These are phyloP conservation scores for Malacoctenus gilli DNA, from an alignment of 2,797 vertebrate genomes.

Conservation along the genomic window DNA sequence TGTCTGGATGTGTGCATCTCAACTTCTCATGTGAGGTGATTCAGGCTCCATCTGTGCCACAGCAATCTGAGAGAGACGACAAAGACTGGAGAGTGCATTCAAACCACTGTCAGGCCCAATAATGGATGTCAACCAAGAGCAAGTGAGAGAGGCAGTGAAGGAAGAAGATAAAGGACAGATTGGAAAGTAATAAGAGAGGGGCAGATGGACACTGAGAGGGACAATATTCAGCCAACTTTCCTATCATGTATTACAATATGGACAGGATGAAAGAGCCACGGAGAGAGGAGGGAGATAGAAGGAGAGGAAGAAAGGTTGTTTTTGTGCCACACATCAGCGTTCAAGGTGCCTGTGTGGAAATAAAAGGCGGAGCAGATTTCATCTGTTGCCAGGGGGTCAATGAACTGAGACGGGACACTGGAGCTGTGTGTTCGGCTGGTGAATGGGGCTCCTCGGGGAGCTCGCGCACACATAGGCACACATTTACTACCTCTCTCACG, in stretches of 20 bases:
- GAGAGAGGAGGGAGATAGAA: slow-evolving; percentile 8
- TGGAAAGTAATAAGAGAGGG: slow-evolving; percentile 38
- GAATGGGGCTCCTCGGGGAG: slow-evolving; percentile 52
- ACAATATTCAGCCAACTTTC: slow-evolving; percentile 25
- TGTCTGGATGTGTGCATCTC: not conserved
- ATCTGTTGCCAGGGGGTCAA: slow-evolving; percentile 60
- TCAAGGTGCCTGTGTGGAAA: slow-evolving; percentile 42
- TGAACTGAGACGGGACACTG: slow-evolving; percentile 61
- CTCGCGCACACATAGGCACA: slow-evolving; percentile 14
- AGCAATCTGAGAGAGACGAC: slow-evolving; percentile 8
- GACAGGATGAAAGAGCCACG: slow-evolving; percentile 5
- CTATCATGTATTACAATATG: slow-evolving; percentile 20
- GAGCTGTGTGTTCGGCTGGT: slow-evolving; percentile 64
- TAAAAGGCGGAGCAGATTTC: slow-evolving; percentile 58
- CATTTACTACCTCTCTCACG: slow-evolving; percentile 6
- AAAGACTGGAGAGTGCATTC: slow-evolving; percentile 23
- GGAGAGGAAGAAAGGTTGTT: slow-evolving; percentile 28
- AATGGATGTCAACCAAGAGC: slow-evolving; percentile 25
- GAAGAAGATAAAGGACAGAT: slow-evolving; percentile 26
- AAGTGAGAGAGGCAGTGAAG: slow-evolving; percentile 4
- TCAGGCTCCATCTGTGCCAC: slow-evolving; percentile 1
- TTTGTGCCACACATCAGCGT: slow-evolving; percentile 40
- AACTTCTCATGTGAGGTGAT: slow-evolving; percentile 9
- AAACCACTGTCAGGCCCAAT: slow-evolving; percentile 24
- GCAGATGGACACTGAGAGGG: slow-evolving; percentile 4